phyloP scores from a whole-genome alignment of 2,113 vertebrate genomes.

The Zapornia atra region DNA sequence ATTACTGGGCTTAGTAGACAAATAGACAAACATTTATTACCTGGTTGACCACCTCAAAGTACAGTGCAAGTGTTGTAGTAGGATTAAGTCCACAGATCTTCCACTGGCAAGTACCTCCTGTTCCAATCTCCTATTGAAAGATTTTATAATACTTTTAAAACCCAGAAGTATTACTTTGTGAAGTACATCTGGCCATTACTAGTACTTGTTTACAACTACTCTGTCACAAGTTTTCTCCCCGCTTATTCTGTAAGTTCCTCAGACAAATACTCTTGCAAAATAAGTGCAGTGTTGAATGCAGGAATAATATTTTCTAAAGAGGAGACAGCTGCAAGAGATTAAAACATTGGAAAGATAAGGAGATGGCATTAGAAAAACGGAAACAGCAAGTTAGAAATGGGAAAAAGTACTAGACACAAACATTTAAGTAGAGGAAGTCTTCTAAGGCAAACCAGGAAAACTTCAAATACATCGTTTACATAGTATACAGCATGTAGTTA shows the following conservation, averaged over 20 bases:
- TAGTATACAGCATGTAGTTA: background rate
- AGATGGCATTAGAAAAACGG: background rate
- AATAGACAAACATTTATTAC: conserved; percentile 71
- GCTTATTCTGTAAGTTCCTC: background rate
- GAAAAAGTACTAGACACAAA: background rate
- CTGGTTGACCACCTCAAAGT: conserved; percentile 98
- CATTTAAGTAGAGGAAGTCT: background rate
- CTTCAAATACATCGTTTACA: background rate
- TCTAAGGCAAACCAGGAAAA: background rate
- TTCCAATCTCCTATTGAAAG: conserved; percentile 90
- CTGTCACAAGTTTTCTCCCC: background rate
- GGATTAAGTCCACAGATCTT: conserved; percentile 95
- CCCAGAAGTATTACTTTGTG: background rate
- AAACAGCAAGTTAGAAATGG: background rate
- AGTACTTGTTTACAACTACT: background rate
- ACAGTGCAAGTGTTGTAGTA: conserved; percentile 90
- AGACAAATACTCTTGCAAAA: background rate
- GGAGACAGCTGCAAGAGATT: background rate
- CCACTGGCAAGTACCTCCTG: conserved; percentile 96
- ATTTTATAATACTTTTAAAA: conserved; percentile 1
- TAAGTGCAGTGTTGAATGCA: background rate
- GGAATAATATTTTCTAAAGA: background rate
- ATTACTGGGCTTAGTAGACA: background rate
- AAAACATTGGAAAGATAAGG: background rate
- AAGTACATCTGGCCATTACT: background rate